Base-by-base conservation (phyloP, 1,140 invertebrate genomes). In the Spodoptera litura region DNA sequence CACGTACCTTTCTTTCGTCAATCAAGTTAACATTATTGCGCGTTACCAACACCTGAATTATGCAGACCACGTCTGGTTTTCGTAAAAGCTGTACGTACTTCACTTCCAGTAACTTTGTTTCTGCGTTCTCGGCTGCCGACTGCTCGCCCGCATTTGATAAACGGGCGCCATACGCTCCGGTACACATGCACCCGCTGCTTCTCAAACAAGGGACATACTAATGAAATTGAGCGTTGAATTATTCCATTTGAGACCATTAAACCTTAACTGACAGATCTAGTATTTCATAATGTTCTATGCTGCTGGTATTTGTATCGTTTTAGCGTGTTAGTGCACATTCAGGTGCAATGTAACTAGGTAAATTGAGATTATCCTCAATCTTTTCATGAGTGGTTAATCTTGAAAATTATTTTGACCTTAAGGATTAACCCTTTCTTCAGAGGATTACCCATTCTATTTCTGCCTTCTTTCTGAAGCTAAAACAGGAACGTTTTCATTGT, bases 61-160 rank as follows among this genome's bases (percentile, higher is more conserved):
- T 80, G 55, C 72, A 68, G 27, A 71, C 15, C 72, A 49, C 72
- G 73, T 76, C 13, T 61, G 53, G 13, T 27, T 70, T 68, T 79
- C 51, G 78, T 53, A 58, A 79, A 73, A 78, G 64, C 53, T 53
- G 20, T 56, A 44, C 53, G 75, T 20, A 51, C 35, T 68, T 68
- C 73, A n/a, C 56, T 81, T 81, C 79, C 55, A 81, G 79, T 73
- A 4, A 38, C 53, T 61, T 38, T 78, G 56, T 68, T 74, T 78
- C 70, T 78, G 66, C 75, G 38, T 68, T 9, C 44, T 56, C 35
- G 49, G 27, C 20, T 58, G 79, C 59, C 70, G 79, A 27, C 68
- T 31, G 61, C 25, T 44, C 15, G 80, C 70, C 64, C 70, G 75
- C 75, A 75, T 74, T 78, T 81, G 76, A 81, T 81, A 81, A 81